Conservation (phyloP, 2,113 vertebrate species). For the Neopipo cinnamomea region DNA sequence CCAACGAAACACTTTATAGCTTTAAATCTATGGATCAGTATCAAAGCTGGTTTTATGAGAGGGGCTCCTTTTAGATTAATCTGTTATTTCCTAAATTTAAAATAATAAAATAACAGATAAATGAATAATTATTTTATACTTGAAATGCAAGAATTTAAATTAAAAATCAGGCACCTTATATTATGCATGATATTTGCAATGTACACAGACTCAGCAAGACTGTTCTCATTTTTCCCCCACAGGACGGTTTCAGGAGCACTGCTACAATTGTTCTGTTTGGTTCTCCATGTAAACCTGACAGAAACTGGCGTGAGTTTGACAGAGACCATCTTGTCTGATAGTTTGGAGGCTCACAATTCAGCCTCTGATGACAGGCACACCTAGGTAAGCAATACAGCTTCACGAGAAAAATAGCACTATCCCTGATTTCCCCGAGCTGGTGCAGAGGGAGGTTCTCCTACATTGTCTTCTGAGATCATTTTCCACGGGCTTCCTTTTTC, state of each 20-base stretch:
- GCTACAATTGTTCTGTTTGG: rapidly evolving
- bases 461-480: not conserved
- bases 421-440: rapidly evolving
- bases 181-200: not conserved
- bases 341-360: not conserved
- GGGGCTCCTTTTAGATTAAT: not conserved
- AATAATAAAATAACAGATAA: not conserved
- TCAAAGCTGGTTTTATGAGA: not conserved
- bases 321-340: not conserved
- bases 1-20: not conserved
- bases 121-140: not conserved
- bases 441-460: not conserved
- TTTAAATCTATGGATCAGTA: slow-evolving; percentile 11
- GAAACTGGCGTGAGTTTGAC: not conserved
- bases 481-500: not conserved
- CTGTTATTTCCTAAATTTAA: not conserved
- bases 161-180: not conserved
- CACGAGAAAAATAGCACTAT: rapidly evolving
- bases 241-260: not conserved
- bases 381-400: not conserved
- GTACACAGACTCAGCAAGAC: rapidly evolving
- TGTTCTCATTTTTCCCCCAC: not conserved
- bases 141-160: not conserved
- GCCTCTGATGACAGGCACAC: not conserved
- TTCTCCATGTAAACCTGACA: not conserved